Base-by-base conservation (phyloP, 2,888 invertebrate genomes). In the Chydorus sphaericus region DNA sequence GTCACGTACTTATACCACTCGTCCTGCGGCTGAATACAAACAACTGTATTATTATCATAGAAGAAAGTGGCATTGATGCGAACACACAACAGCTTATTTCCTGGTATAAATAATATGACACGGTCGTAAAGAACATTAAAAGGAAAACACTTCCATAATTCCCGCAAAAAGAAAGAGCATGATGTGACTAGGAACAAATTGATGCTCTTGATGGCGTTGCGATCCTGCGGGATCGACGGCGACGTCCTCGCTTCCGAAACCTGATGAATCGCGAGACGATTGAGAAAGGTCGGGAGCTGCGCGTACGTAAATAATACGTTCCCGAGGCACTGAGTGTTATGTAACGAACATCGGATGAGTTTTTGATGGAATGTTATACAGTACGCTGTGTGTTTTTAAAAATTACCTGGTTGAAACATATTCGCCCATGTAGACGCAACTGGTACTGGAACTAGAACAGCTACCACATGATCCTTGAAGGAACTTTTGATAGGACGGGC, bases 391-490 rank as follows among this genome's bases (percentile, higher is more conserved):
- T 33, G 28, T 14, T 23, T 26, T 3, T 16, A 14, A 26, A 44
- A 44, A 20, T 53, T 26, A 53, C 53, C 38, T 28, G 14, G 36
- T 14, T 26, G 38, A 14, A 28, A 38, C 16, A 28, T 38, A 37
- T 53, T 53, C 53, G 20, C 53, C 53, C 53, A 53, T 53, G 14
- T 36, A 28, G 10, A 28, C 53, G 16, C 53, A 53, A 18, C 38
- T 36, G 26, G 53, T 14, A 11, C 37, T 53, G 14, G 37, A 36
- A 29, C 38, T 38, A 4, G 20, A 26, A n/a, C 38, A 23, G n/a
- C 53, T n/a, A 26, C 53, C 53, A 36, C 55, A 55, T 14, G 7
- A 30, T 48, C 55, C 55, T 23, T 26, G 44, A n/a, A 26, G 14
- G 28, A 48, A 55, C n/a, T 33, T 48, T 14, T 48, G 28, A 20